Base-by-base conservation (phyloP, 2,113 vertebrate genomes). In the Ammodytes dubius region DNA sequence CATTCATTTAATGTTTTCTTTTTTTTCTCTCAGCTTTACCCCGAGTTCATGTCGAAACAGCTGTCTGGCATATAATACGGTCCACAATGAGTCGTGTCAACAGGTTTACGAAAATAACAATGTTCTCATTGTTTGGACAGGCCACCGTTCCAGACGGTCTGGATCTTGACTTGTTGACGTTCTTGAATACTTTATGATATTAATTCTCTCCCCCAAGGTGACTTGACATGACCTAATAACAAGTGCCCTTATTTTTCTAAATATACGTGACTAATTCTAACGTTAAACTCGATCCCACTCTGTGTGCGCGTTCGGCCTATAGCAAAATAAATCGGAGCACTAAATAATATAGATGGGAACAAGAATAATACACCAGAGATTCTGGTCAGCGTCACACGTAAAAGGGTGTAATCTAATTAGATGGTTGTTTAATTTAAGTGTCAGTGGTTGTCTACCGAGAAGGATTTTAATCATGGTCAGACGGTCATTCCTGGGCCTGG, bases 101-200 rank as follows among this genome's bases (percentile, higher is more conserved):
- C 6, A 90, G 90, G 80, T 95, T 95, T 93, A 87, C 79, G 92
- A 94, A 93, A 96, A 96, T 93, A 97, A 95, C 95, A 95, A 92
- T 95, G 95, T 96, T 90, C 80, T 89, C 93, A 83, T 95, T 96
- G 94, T 97, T 96, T 97, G 91, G 92, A 95, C 83, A 96, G 93
- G 94, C 93, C 92, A 93, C 94, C 87, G 85, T 93, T 96, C 95
- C 94, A 96, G 95, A 96, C 95, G 91, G 91, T 91, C 89, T 71
- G 88, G 91, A 93, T 90, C 95, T 85, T 84, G 90, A 94, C 89
- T 73, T 93, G 93, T 92, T 95, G 92, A 94, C 68, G 42, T 91
- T 92, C 70, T 79, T 77, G 77, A 90, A 94, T 87, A 91, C 87
- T 87, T 86, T 79, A 82, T 88, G 70, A 87, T 93, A 93, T 95